Evolutionary conservation across 1,140 invertebrate genomes (phyloP).

Genomic region (Hylaeus anthracinus): DNA sequence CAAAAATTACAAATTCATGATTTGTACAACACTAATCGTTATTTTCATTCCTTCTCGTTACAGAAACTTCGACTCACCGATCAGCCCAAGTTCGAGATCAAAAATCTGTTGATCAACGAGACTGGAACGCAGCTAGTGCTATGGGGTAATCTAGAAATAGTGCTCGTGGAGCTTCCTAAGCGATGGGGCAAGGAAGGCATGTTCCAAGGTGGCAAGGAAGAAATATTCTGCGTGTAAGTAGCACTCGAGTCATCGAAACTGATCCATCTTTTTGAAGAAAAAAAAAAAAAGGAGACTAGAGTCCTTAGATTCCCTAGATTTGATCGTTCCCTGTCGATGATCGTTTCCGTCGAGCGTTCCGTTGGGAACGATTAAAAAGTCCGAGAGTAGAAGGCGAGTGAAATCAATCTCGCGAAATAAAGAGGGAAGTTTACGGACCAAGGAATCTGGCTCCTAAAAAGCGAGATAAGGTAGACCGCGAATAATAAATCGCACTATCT

Average conservation of each 20-base stretch:
- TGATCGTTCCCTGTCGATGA: too few species aligned
- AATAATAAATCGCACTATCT: constrained; percentile 67
- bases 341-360: too few species aligned
- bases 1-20: too few species aligned
- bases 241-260: too few species aligned
- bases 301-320: too few species aligned
- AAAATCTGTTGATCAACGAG: constrained; percentile 78
- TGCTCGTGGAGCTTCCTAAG: constrained; percentile 77
- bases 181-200: constrained; percentile 78
- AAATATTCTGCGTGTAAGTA: constrained; percentile 76
- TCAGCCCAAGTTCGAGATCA: constrained; percentile 79
- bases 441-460: constrained; percentile 56
- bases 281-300: too few species aligned
- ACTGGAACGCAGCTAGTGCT: constrained; percentile 76
- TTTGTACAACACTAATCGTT: neutral
- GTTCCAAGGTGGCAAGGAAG: constrained; percentile 75
- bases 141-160: constrained; percentile 77
- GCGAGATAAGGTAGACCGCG: constrained; percentile 58
- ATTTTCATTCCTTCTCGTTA: constrained; percentile 34
- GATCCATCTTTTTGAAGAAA: too few species aligned
- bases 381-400: too few species aligned
- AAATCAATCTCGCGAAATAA: constrained; percentile 15
- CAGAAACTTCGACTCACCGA: constrained; percentile 77
- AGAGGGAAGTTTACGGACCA: constrained; percentile 7
- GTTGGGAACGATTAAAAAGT: neutral